Evolutionary conservation across 2,113 vertebrate species (phyloP).

Genomic region (Odontophorus gujanensis): DNA sequence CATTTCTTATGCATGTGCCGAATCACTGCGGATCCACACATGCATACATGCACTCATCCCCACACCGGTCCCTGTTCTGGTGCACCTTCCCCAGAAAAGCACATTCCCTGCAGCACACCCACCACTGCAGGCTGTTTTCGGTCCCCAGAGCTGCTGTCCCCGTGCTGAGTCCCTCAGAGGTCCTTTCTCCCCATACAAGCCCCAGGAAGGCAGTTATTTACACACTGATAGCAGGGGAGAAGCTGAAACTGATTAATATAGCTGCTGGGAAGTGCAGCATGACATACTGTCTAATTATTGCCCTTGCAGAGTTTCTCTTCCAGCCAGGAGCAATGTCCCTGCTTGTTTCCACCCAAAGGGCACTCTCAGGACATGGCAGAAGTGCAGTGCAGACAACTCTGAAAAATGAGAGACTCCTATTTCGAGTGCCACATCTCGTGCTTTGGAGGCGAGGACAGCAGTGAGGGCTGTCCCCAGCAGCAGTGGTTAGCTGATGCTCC

Average conservation of each 20-base stretch:
- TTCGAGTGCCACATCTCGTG: not conserved
- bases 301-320: not conserved
- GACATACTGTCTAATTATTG: slow-evolving; percentile 27
- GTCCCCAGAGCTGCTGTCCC: accelerated
- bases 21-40: not conserved
- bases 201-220: not conserved
- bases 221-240: not conserved
- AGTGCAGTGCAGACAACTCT: not conserved
- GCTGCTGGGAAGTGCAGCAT: not conserved
- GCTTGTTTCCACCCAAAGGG: not conserved
- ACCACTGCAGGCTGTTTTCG: not conserved
- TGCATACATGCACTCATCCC: accelerated
- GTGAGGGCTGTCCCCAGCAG: not conserved
- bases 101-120: not conserved
- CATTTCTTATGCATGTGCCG: not conserved
- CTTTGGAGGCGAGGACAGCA: not conserved
- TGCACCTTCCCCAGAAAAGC: not conserved
- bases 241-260: slow-evolving; percentile 19
- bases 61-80: not conserved
- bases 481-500: not conserved
- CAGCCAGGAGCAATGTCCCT: not conserved
- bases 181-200: not conserved
- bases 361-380: not conserved
- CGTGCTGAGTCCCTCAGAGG: not conserved
- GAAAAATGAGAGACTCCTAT: not conserved